Conservation (phyloP, 2,797 vertebrate species). For the Catamblyrhynchus diadema region DNA sequence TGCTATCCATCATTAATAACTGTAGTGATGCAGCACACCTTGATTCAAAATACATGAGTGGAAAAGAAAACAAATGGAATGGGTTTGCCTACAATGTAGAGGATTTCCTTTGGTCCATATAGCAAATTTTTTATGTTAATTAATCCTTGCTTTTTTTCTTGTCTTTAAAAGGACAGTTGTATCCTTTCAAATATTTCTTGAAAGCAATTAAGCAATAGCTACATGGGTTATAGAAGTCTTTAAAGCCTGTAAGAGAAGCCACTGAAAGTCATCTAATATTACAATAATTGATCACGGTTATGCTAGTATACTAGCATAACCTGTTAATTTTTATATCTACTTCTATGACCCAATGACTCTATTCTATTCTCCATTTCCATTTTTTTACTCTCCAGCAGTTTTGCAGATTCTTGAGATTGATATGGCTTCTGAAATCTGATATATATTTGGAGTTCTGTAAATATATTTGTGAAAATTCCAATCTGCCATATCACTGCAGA, state of each 20-base stretch:
- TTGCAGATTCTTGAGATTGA: not conserved
- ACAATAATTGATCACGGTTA: accelerated
- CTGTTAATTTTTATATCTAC: not conserved
- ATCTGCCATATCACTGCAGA: not conserved
- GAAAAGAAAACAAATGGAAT: slow-evolving; percentile 14
- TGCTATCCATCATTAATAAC: not conserved
- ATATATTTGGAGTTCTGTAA: not conserved
- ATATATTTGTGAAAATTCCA: not conserved
- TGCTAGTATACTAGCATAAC: not conserved
- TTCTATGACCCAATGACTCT: not conserved
- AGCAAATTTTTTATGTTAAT: not conserved
- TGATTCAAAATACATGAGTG: slow-evolving; percentile 25
- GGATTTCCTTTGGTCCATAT: not conserved
- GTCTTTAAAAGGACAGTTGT: not conserved
- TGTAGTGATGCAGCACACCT: not conserved
- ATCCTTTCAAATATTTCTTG: not conserved
- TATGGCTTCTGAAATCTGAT: not conserved
- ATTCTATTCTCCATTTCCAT: not conserved
- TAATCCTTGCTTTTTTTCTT: not conserved
- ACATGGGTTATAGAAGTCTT: not conserved
- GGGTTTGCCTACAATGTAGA: slow-evolving; percentile 12
- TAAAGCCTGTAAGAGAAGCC: not conserved
- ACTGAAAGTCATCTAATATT: not conserved
- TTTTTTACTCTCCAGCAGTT: not conserved
- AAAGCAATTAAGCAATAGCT: not conserved